phyloP scores from a whole-genome alignment of 1,140 invertebrate genomes.

The Galleria mellonella region DNA sequence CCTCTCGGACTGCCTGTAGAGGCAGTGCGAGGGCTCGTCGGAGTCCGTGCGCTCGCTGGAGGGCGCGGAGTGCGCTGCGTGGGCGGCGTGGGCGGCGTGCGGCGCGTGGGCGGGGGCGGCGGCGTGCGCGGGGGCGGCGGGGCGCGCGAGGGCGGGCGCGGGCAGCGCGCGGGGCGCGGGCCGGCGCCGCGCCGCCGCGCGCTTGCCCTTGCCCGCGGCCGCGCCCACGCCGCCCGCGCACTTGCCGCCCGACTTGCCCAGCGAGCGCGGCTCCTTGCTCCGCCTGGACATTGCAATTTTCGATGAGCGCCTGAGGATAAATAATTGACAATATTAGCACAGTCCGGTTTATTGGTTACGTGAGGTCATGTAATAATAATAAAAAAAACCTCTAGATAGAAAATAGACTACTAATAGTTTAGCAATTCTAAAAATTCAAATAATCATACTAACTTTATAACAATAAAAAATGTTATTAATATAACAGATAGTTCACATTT shows the following conservation, averaged over 20 bases:
- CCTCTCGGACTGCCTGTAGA: conserved; percentile 31
- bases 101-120: conserved; percentile 5
- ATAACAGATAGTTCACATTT: too few relatives aligned
- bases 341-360: too few relatives aligned
- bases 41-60: conserved; percentile 53
- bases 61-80: conserved; percentile 33
- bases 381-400: too few relatives aligned
- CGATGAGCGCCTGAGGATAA: too few relatives aligned
- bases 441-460: too few relatives aligned
- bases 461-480: too few relatives aligned
- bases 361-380: too few relatives aligned
- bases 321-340: too few relatives aligned
- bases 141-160: conserved; percentile 9
- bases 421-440: too few relatives aligned
- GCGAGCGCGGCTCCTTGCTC: conserved; percentile 38
- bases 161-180: conserved; percentile 14
- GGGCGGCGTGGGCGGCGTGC: conserved; percentile 4
- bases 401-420: too few relatives aligned
- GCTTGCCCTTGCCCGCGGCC: conserved; percentile 31
- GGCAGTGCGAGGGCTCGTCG: conserved; percentile 37
- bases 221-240: conserved; percentile 13
- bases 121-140: neutral
- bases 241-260: conserved; percentile 27
- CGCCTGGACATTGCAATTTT: conserved; percentile 18
- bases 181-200: conserved; percentile 17